Conservation (phyloP, 2,888 invertebrate genomes). For the Melinaea menophilus region DNA sequence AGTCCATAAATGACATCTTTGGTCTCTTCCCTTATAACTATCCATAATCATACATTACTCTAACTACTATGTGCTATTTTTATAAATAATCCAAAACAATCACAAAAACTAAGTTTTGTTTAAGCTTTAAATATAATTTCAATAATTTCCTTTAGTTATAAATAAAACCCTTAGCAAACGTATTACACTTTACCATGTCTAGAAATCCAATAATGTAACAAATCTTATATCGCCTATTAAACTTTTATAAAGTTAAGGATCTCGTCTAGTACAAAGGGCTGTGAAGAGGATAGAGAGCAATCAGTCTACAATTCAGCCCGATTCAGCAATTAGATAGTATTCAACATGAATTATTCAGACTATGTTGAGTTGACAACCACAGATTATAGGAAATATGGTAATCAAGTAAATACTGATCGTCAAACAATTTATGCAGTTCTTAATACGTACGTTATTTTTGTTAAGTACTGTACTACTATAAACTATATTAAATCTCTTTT, state of each 20-base stretch:
- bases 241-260: conserved; percentile 3
- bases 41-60: too few species aligned
- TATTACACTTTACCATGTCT: not conserved
- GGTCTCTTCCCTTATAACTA: too few species aligned
- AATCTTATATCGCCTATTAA: conserved; percentile 8
- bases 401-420: not conserved
- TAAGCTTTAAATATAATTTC: too few species aligned
- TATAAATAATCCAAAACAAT: too few species aligned
- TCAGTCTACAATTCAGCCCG: conserved; percentile 30
- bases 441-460: not conserved
- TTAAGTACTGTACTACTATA: too few species aligned
- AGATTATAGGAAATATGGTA: conserved; percentile 6
- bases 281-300: conserved; percentile 27
- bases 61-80: too few species aligned
- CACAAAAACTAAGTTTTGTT: too few species aligned
- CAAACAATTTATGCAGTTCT: not conserved
- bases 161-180: too few species aligned
- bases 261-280: conserved; percentile 22
- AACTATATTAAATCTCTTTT: too few species aligned
- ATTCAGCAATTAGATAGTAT: conserved; percentile 33
- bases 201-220: conserved; percentile 2
- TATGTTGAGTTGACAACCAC: conserved; percentile 14
- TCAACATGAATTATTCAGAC: conserved; percentile 33
- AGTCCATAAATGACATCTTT: too few species aligned
- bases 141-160: too few species aligned